phyloP scores from a whole-genome alignment of 2,113 vertebrate species.

The Oryzias woworae region DNA sequence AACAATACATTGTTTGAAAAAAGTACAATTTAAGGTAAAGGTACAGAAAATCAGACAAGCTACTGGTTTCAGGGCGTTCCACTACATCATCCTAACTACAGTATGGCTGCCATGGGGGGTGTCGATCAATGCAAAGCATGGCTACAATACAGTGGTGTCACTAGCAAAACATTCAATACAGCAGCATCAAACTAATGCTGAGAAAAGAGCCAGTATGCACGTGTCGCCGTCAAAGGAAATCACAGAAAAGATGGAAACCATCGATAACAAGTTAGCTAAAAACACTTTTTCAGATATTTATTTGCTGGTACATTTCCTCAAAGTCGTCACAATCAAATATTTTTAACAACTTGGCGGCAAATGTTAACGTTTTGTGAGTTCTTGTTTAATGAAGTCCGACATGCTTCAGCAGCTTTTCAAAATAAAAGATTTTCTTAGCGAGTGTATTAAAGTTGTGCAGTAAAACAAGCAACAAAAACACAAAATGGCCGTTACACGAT shows the following conservation, averaged over 20 bases:
- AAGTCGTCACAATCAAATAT: slow-evolving; percentile 8
- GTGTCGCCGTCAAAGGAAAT: slow-evolving; percentile 46
- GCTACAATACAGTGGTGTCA: slow-evolving; percentile 64
- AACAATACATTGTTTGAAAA: slow-evolving; percentile 65
- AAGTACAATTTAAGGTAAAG: slow-evolving; percentile 53
- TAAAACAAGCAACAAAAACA: slow-evolving; percentile 60
- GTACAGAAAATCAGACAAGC: slow-evolving; percentile 60
- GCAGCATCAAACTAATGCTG: slow-evolving; percentile 46
- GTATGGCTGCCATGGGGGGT: slow-evolving; percentile 36
- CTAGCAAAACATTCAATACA: slow-evolving; percentile 67
- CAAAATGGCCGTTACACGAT: slow-evolving; percentile 53
- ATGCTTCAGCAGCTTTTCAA: slow-evolving; percentile 43
- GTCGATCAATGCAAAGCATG: slow-evolving; percentile 47
- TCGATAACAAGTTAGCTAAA: slow-evolving; percentile 45
- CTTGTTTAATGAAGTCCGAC: slow-evolving; percentile 25
- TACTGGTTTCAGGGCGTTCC: slow-evolving; percentile 52
- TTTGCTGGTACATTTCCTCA: slow-evolving; percentile 50
- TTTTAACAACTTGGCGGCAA: neutral
- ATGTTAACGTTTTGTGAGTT: slow-evolving; percentile 2
- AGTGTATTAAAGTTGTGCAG: slow-evolving; percentile 46
- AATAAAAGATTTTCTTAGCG: slow-evolving; percentile 32
- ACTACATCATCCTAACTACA: slow-evolving; percentile 60
- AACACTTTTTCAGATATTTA: slow-evolving; percentile 22
- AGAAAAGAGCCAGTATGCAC: slow-evolving; percentile 32
- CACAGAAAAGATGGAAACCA: slow-evolving; percentile 50